Conservation (phyloP, 2,113 vertebrate genomes). For the Bos indicus region DNA sequence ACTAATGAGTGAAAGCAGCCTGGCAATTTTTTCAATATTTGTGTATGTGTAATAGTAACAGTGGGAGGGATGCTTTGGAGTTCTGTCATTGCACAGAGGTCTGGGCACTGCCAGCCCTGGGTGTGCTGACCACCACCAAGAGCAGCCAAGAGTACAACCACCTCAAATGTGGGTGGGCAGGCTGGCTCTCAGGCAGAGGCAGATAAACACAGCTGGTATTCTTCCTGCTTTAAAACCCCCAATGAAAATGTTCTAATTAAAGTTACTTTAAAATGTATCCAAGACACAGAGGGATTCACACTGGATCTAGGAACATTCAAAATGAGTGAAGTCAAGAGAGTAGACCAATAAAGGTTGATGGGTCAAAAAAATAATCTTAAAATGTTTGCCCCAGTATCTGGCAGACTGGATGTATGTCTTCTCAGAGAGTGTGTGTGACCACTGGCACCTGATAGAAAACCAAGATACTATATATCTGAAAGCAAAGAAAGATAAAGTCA, state of each 20-base stretch:
- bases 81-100: not conserved
- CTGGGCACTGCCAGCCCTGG: not conserved
- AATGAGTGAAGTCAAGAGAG: not conserved
- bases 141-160: not conserved
- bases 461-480: not conserved
- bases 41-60: not conserved
- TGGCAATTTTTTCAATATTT: not conserved
- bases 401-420: not conserved
- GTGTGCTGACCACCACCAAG: not conserved
- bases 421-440: not conserved
- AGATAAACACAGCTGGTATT: not conserved
- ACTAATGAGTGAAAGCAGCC: not conserved
- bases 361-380: not conserved
- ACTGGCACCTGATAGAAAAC: not conserved
- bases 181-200: not conserved
- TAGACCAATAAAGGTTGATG: not conserved
- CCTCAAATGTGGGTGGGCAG: not conserved
- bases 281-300: not conserved
- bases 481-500: not conserved
- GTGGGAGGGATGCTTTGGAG: not conserved
- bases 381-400: not conserved
- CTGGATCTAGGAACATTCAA: not conserved
- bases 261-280: not conserved
- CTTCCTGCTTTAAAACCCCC: slow-evolving; percentile 6
- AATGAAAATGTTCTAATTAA: slow-evolving; percentile 11